Evolutionary conservation across 2,888 invertebrate genomes (phyloP).

Genomic region (Caradrina clavipalpis): DNA sequence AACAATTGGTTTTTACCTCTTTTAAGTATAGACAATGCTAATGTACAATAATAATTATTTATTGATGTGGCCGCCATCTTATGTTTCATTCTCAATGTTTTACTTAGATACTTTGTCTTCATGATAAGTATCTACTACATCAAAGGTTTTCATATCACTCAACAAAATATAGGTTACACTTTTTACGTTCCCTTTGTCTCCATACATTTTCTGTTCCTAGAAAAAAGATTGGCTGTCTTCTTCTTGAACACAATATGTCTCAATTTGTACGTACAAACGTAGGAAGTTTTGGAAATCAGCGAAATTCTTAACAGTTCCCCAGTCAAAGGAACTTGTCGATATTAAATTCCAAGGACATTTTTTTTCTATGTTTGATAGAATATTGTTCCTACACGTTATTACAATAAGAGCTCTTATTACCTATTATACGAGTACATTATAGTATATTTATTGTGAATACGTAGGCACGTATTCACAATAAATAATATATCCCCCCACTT

Average conservation of each 20-base stretch:
- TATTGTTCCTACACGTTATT: constrained; percentile 28
- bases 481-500: no score
- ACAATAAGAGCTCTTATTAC: constrained; percentile 26
- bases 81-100: neutral
- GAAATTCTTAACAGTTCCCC: constrained; percentile 59
- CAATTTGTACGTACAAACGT: constrained; percentile 68
- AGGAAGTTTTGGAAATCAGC: constrained; percentile 66
- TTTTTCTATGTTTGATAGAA: constrained; percentile 30
- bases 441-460: constrained; percentile 16
- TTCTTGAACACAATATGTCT: constrained; percentile 66
- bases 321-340: constrained; percentile 68
- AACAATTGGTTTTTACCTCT: no score
- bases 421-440: neutral
- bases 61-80: no score
- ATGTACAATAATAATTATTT: no score
- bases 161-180: constrained; percentile 2
- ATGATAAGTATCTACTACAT: neutral
- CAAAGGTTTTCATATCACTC: constrained; percentile 7
- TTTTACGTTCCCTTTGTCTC: constrained; percentile 30
- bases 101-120: neutral
- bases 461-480: no score
- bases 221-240: constrained; percentile 29
- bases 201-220: constrained; percentile 43
- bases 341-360: constrained; percentile 62
- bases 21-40: no score